Base-by-base conservation (phyloP, 2,113 vertebrate species). In the Cololabis saira region DNA sequence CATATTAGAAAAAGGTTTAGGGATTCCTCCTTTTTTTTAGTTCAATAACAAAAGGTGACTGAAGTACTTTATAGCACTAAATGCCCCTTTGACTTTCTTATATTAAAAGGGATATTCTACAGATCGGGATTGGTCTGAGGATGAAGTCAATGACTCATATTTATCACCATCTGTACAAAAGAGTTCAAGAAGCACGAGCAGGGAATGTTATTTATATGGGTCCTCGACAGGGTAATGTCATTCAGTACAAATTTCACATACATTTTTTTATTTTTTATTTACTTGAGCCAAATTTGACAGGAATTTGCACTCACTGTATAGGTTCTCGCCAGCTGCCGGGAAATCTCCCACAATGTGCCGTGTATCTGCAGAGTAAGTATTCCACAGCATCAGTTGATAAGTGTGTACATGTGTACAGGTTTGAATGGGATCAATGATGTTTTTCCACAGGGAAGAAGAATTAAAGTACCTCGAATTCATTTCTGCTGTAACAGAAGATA, bases 381-480 rank as follows among this genome's bases (percentile, higher is more conserved):
- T 22, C 49, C 2, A 18, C 11, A 11, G n/a, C 11, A 18, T 8
- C 2, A 43, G 16, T 48, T 27, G 19, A 27, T 21, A 24, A 10
- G 7, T 24, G 16, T 30, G 18, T 15, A 16, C 27, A 12, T 21
- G 9, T 37, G 1, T 51, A 13, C 14, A 4, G 17, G 53, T 27
- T 41, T 58, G 18, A 4, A 37, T 44, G 12, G 12, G 47, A 30
- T 18, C 14, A 47, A 7, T 30, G 18, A 5, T 75, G 12, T 86
- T 83, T 0, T 82, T 92, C 5, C 65, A 44, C 87, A 99, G 98
- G 79, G 94, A 97, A 70, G 96, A 98, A 76, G 96, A 98, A 78
- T 80, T 96, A 40, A 74, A 91, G 68, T 98, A 98, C 89, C 93
- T 99, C 48, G 93, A 90, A 77, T 99, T 98, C 82, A 94, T 99